Evolutionary conservation across 2,888 invertebrate genomes (phyloP).

Genomic region (Magallana nippona): DNA sequence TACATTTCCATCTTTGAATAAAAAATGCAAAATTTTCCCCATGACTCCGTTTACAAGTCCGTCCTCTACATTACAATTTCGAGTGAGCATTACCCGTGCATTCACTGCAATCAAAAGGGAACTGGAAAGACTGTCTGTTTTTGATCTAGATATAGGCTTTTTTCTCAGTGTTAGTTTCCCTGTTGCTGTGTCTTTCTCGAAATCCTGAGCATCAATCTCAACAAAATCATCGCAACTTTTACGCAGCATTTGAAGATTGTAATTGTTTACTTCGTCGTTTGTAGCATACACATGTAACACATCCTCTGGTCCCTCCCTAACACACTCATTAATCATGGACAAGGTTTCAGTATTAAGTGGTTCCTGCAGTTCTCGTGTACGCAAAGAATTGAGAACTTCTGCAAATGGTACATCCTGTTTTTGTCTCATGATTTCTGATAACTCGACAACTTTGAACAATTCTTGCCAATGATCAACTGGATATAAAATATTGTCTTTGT

Average conservation of each 20-base stretch:
- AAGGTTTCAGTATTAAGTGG: not conserved
- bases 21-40: conserved; percentile 43
- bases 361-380: conserved; percentile 31
- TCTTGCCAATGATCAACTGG: conserved; percentile 45
- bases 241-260: conserved; percentile 41
- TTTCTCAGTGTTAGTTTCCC: conserved; percentile 41
- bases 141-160: not conserved
- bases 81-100: conserved; percentile 48
- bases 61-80: conserved; percentile 51
- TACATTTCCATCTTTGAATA: not conserved
- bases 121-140: not conserved
- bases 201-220: conserved; percentile 46
- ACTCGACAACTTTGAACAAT: conserved; percentile 45
- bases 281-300: conserved; percentile 49
- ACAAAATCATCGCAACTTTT: conserved; percentile 29
- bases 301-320: conserved; percentile 40
- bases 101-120: conserved; percentile 32
- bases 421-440: conserved; percentile 49
- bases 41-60: conserved; percentile 53
- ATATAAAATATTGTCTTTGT: conserved; percentile 20
- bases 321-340: conserved; percentile 36
- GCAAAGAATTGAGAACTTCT: conserved; percentile 36
- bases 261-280: conserved; percentile 46
- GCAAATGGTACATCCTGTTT: conserved; percentile 42
- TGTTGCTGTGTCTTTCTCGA: conserved; percentile 38